A percentile compares a stretch with the other conserved stretches of the same genome.
Conservation (phyloP, 2,888 invertebrate species). For the Tuberolachnus salignus region DNA sequence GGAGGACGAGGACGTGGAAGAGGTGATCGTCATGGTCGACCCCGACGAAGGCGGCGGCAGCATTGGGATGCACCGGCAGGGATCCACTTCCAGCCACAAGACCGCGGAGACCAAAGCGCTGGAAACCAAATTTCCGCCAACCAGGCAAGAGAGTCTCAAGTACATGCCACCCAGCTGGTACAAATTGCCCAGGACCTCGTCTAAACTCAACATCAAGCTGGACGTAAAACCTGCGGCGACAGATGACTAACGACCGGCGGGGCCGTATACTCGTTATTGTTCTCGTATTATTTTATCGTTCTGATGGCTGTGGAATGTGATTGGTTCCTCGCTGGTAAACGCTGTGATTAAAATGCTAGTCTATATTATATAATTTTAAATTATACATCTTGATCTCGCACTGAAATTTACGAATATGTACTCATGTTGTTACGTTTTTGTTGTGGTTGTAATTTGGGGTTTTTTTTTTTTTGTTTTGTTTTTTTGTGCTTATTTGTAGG, state of each 20-base stretch:
- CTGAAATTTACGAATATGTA: constrained; percentile 1
- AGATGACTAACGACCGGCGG: background rate
- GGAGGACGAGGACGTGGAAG: constrained; percentile 66
- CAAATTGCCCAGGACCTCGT: constrained; percentile 56
- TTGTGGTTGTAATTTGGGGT: background rate
- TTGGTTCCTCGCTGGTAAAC: constrained; percentile 5
- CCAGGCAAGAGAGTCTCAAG: constrained; percentile 42
- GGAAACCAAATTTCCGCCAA: constrained; percentile 33
- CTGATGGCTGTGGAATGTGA: background rate
- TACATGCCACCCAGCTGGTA: constrained; percentile 58
- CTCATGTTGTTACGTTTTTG: background rate
- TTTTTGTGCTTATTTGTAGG: constrained; percentile 8
- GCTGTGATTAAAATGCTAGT: constrained; percentile 50
- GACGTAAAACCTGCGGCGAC: background rate
- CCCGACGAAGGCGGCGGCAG: constrained; percentile 44
- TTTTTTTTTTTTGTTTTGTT: background rate
- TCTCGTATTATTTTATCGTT: background rate
- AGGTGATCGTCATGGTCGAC: constrained; percentile 67
- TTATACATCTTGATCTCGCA: constrained; percentile 28
- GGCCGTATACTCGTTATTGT: background rate
- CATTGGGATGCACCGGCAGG: constrained; percentile 23
- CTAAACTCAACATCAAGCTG: constrained; percentile 32
- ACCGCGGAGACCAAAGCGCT: constrained; percentile 48
- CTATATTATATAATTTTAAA: constrained; percentile 1
- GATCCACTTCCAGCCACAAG: constrained; percentile 36